These are phyloP conservation scores for Catagonus wagneri DNA, from an alignment of 2,113 vertebrate species.

Conservation along the genomic window DNA sequence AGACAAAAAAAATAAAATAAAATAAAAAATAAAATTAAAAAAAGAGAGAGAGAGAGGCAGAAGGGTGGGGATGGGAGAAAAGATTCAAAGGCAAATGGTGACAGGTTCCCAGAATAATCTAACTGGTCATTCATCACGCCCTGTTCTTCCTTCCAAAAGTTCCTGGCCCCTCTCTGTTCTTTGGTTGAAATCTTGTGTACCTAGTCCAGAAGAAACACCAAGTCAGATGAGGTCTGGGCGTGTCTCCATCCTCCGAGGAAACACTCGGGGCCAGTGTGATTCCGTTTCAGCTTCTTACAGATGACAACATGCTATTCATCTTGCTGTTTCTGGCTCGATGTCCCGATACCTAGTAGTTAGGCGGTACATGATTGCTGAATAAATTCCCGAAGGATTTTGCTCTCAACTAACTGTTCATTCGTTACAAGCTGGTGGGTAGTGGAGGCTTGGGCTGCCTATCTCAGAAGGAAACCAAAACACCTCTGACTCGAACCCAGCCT, in stretches of 20 bases:
- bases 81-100: not conserved
- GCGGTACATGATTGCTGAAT: slow-evolving; percentile 26
- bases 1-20: no score
- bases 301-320: not conserved
- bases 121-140: not conserved
- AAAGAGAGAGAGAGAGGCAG: not conserved
- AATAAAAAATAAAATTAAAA: no score
- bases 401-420: slow-evolving; percentile 42
- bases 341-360: slow-evolving; percentile 13
- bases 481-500: no score
- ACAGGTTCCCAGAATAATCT: not conserved
- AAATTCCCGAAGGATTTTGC: slow-evolving; percentile 39
- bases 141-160: not conserved
- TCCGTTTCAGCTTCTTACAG: slow-evolving; percentile 14
- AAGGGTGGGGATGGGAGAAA: not conserved
- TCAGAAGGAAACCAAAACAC: not conserved
- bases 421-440: slow-evolving; percentile 8
- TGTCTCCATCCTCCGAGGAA: not conserved
- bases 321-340: slow-evolving; percentile 23
- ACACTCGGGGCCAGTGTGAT: not conserved
- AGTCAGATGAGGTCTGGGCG: not conserved
- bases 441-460: not conserved
- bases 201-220: not conserved
- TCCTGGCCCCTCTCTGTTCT: not conserved
- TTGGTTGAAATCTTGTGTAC: not conserved